Percentiles rank a stretch among this genome's conserved stretches.
Conservation (phyloP, 2,888 invertebrate genomes). For the Sicus ferrugineus region DNA sequence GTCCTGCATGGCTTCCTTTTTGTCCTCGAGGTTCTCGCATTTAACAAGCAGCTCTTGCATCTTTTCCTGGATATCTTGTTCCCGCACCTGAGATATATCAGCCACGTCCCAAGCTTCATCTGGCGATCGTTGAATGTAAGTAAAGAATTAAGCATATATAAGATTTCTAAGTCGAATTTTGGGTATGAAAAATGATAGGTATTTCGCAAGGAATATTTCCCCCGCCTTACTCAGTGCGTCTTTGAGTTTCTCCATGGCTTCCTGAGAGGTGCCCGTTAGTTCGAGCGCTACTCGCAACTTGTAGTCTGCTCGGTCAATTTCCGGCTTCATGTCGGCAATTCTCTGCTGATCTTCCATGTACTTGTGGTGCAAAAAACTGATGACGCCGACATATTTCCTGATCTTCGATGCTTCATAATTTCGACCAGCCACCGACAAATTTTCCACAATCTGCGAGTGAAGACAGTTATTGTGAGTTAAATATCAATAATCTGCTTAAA, state of each 20-base stretch:
- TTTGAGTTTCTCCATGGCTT: slow-evolving; percentile 50
- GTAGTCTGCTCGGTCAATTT: slow-evolving; percentile 49
- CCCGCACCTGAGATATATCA: slow-evolving; percentile 53
- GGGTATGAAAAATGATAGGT: too few relatives aligned
- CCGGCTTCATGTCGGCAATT: slow-evolving; percentile 40
- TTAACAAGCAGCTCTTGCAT: slow-evolving; percentile 52
- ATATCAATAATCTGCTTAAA: slow-evolving; percentile 27
- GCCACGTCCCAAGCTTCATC: slow-evolving; percentile 57
- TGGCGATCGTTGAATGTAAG: slow-evolving; percentile 28
- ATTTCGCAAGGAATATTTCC: too few relatives aligned
- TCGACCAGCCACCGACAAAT: slow-evolving; percentile 46
- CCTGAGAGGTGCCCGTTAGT: slow-evolving; percentile 51
- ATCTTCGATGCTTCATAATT: slow-evolving; percentile 51
- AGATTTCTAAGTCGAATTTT: too few relatives aligned
- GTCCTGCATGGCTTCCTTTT: slow-evolving; percentile 48
- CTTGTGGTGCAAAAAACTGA: slow-evolving; percentile 50
- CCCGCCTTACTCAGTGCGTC: slow-evolving; percentile 46
- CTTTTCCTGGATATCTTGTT: slow-evolving; percentile 56
- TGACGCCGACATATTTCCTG: slow-evolving; percentile 51
- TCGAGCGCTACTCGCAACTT: slow-evolving; percentile 54
- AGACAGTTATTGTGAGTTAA: background rate
- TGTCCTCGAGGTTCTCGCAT: slow-evolving; percentile 49
- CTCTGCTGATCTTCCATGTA: slow-evolving; percentile 47
- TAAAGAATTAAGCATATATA: too few relatives aligned
- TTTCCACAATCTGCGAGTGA: slow-evolving; percentile 47